Evolutionary conservation across 1,140 invertebrate species (phyloP), one percentile per base, ranked within the genome.

Genomic region (Diplogasteroides magnus): DNA sequence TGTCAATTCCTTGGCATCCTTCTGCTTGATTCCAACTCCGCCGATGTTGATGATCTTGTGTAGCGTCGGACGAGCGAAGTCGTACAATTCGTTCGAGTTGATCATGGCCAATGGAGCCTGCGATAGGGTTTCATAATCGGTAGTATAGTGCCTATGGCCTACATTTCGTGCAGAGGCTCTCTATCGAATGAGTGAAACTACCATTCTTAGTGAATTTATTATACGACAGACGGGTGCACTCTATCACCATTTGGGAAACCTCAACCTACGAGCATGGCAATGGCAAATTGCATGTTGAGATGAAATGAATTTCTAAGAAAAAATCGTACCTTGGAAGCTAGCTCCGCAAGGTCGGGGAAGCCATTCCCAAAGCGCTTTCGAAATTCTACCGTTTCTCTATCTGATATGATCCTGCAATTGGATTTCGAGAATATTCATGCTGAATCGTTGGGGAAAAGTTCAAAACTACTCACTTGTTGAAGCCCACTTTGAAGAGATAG

Each of bases 1-100:
- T 65, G 6, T 29, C 2, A 68, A 57, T 15, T 56, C 2, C 26
- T 68, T 68, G 19, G 67, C 60, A 27, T 63, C 29, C 32, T 26
- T 57, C 19, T 55, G 31, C 28, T 67, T 67, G 63, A 70, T 69
- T 32, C 68, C 68, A n/a, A 70, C 23, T 19, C 68, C 68, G 25
- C 68, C 68, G 26, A 70, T 71, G 31, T 71, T 68, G 48, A 70
- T 23, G n/a, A 70, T 56, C 26, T 70, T 70, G 67, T 70, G 66
- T 2, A 70, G 58, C 15, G 67, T 70, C 6, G 68, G 68, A 55
- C 68, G 29, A n/a, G 68, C 63, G 23, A 70, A 68, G 37, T 70
- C 68, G 65, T 57, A 71, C 23, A 70, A 37, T 27, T 70, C 68
- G n/a, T 70, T 61, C 26, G 29, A 68, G 31, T 70, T 70, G 25